Percentiles rank a stretch among this genome's conserved stretches.
Conservation (phyloP, 2,888 invertebrate genomes). For the Theretra japonica region DNA sequence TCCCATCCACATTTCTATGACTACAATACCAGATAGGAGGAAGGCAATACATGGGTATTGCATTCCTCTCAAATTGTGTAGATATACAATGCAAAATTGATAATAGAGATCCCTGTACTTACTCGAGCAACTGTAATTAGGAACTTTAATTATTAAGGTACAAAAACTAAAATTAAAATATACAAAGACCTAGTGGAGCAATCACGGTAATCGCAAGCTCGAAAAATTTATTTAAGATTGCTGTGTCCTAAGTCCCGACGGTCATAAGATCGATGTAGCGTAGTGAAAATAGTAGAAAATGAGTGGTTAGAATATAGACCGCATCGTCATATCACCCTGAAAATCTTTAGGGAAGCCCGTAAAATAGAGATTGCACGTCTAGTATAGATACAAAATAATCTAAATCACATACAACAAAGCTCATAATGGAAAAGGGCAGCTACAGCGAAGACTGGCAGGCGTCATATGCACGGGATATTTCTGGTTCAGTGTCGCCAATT, state of each 20-base stretch:
- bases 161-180: neutral
- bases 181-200: no score
- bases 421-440: neutral
- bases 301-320: no score
- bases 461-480: slow-evolving; percentile 17
- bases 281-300: neutral
- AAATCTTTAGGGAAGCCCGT: no score
- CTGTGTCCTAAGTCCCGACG: neutral
- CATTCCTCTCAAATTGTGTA: no score
- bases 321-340: no score
- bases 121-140: no score
- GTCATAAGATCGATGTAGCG: neutral
- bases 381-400: no score
- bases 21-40: no score
- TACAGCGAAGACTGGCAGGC: neutral
- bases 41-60: no score
- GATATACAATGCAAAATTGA: no score
- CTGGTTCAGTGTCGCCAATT: slow-evolving; percentile 38
- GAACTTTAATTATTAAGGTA: neutral
- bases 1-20: no score
- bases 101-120: no score
- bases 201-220: neutral
- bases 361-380: neutral
- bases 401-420: neutral
- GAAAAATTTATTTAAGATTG: neutral